Percentiles rank a stretch among this genome's conserved stretches.
phyloP scores from a whole-genome alignment of 2,888 invertebrate genomes.

The Ormyrus pomaceus region DNA sequence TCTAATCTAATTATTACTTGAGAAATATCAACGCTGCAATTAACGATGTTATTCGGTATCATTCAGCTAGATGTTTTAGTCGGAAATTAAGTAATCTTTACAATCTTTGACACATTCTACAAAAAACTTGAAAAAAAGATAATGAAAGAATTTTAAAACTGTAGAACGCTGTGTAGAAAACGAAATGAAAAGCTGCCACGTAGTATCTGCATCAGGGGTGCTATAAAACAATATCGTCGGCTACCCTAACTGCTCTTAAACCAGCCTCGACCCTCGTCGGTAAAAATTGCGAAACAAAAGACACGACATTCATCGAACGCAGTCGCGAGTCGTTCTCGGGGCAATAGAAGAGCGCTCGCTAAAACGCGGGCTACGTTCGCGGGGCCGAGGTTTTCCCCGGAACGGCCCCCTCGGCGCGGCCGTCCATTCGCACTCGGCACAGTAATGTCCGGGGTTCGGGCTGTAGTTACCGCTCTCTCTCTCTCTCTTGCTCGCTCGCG shows the following conservation, averaged over 20 bases:
- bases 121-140: no score
- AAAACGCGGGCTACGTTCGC: background rate
- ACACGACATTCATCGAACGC: constrained; percentile 30
- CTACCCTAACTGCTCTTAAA: constrained; percentile 15
- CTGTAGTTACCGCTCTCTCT: constrained; percentile 41
- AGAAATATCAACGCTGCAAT: no score
- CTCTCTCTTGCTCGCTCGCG: constrained; percentile 27
- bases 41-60: no score
- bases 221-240: constrained; percentile 33
- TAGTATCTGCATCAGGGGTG: no score
- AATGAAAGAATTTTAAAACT: no score
- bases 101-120: no score
- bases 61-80: no score
- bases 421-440: constrained; percentile 67
- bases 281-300: background rate
- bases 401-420: constrained; percentile 69
- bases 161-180: no score
- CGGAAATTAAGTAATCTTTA: no score
- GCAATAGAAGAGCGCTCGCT: background rate
- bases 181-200: no score
- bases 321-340: constrained; percentile 3
- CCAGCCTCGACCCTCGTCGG: background rate
- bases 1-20: no score
- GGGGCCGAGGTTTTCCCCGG: constrained; percentile 43
- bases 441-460: constrained; percentile 63